These are phyloP conservation scores for Champsocephalus esox DNA, from an alignment of 2,797 vertebrate genomes.

Conservation along the genomic window DNA sequence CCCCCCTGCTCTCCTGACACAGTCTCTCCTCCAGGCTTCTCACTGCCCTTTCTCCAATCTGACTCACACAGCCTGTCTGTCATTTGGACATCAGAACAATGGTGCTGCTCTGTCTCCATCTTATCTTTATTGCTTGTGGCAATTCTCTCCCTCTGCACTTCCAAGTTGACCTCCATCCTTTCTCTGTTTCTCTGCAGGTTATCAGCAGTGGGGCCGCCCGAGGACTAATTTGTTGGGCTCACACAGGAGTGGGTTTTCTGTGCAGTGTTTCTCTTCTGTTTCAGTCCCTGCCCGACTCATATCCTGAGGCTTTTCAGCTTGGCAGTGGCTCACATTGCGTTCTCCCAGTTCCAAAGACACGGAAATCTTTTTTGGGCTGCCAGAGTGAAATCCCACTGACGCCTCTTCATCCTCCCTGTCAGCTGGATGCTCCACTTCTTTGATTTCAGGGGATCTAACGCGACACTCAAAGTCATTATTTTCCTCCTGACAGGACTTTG, in stretches of 20 bases:
- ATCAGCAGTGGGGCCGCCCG: not conserved
- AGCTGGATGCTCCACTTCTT: conserved; percentile 6
- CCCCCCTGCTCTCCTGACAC: conserved; percentile 3
- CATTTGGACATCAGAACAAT: conserved; percentile 17
- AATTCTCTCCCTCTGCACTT: not conserved
- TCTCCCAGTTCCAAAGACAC: not conserved
- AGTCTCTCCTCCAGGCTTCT: conserved; percentile 3
- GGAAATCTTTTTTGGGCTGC: not conserved
- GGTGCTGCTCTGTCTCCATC: conserved; percentile 6
- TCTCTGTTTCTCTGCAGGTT: conserved; percentile 12
- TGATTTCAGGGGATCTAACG: not conserved
- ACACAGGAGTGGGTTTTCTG: conserved; percentile 4
- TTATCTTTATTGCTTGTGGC: not conserved
- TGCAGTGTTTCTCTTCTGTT: conserved; percentile 6
- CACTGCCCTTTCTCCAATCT: not conserved
- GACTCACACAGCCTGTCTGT: conserved; percentile 1
- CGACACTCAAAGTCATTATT: not conserved
- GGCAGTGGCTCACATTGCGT: not conserved
- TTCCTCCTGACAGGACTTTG: not conserved
- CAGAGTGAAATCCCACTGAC: not conserved
- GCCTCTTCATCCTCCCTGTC: not conserved
- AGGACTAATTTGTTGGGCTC: conserved; percentile 5
- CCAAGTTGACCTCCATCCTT: conserved; percentile 5
- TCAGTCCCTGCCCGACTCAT: conserved; percentile 4
- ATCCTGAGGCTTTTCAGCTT: conserved; percentile 6